Conservation (phyloP, 2,797 vertebrate species). For the Buceros bicornis region DNA sequence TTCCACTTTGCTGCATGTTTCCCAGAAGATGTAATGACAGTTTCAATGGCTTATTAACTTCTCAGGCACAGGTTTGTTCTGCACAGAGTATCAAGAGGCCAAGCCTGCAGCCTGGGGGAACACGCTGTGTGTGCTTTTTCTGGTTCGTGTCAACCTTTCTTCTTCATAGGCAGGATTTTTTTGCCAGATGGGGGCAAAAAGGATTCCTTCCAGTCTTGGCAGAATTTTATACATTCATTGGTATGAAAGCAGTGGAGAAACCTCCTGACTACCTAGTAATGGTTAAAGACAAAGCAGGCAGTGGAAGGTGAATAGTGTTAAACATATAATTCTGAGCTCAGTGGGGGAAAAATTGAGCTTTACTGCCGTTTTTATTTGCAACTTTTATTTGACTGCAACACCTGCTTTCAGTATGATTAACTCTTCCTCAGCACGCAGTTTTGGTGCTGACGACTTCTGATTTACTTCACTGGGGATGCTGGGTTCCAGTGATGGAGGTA, state of each 20-base stretch:
- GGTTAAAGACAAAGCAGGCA: neutral
- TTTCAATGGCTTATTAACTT: neutral
- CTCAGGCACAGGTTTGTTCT: neutral
- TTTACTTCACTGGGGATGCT: neutral
- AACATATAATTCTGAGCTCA: neutral
- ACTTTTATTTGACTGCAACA: neutral
- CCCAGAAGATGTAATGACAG: neutral
- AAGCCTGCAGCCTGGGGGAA: neutral
- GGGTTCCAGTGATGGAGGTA: neutral
- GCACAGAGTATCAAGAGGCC: neutral
- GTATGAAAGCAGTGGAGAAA: neutral
- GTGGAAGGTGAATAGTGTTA: neutral
- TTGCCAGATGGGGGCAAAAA: neutral
- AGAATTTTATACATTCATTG: neutral
- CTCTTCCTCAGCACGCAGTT: slow-evolving; percentile 22
- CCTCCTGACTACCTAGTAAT: neutral
- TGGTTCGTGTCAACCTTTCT: neutral
- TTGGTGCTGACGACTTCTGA: neutral
- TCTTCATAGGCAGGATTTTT: neutral
- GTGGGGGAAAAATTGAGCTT: neutral
- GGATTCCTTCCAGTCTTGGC: neutral
- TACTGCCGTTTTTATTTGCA: neutral
- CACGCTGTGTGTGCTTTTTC: neutral
- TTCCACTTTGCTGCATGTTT: neutral
- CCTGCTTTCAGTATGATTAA: slow-evolving; percentile 26